Conservation (phyloP, 2,113 vertebrate species). For the Terrapene triunguis region DNA sequence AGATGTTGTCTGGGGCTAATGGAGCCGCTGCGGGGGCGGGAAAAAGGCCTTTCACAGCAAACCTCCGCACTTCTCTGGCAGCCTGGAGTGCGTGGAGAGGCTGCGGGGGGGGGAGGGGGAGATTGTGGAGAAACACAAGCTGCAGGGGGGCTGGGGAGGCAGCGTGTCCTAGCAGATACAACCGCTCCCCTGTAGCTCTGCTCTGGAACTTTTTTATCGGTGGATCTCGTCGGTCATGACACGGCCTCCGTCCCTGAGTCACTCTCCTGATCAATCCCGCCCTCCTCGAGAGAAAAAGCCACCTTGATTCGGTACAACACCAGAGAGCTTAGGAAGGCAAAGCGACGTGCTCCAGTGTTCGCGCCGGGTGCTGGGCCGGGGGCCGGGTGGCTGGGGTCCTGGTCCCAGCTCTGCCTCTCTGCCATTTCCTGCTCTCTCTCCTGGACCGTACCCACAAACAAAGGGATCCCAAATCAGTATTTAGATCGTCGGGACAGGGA, state of each 20-base stretch:
- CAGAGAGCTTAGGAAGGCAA: too few species aligned
- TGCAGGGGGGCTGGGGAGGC: background rate
- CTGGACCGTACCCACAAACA: too few species aligned
- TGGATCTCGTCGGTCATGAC: too few species aligned
- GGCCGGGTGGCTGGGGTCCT: too few species aligned
- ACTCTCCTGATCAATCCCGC: too few species aligned
- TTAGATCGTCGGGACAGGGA: background rate
- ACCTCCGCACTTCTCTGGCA: background rate
- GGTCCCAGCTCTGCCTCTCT: too few species aligned
- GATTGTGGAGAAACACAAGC: background rate
- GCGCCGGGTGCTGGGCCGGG: too few species aligned
- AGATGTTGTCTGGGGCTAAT: background rate
- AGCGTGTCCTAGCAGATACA: background rate
- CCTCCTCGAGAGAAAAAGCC: too few species aligned
- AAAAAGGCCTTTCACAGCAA: background rate
- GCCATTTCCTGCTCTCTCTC: background rate
- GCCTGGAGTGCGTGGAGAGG: background rate
- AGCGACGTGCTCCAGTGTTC: too few species aligned
- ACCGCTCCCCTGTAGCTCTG: background rate
- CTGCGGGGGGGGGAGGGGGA: fast-evolving
- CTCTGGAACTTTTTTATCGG: background rate
- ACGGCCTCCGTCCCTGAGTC: too few species aligned
- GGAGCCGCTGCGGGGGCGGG: background rate
- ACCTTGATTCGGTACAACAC: too few species aligned
- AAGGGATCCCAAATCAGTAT: too few species aligned